Conservation (phyloP, 1,140 invertebrate genomes). For the Drosophila persimilis region DNA sequence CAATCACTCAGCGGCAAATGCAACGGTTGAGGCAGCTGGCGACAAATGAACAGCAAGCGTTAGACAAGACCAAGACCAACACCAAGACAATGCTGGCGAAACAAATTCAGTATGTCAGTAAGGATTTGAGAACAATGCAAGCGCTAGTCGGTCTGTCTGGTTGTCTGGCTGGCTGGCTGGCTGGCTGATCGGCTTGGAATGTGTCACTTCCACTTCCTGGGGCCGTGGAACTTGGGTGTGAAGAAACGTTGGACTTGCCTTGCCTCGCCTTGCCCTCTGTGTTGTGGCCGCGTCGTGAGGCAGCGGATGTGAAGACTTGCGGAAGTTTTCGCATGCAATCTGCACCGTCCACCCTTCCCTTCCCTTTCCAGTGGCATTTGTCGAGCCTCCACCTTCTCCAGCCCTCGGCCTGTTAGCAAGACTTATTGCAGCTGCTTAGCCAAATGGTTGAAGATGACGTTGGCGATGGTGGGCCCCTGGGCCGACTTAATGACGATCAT, state of each 20-base stretch:
- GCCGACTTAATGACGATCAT: slow-evolving; percentile 67
- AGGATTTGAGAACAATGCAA: slow-evolving; percentile 65
- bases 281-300: not conserved
- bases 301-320: slow-evolving; percentile 44
- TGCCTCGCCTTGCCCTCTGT: slow-evolving; percentile 15
- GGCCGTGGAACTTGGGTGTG: slow-evolving; percentile 31
- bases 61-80: slow-evolving; percentile 22
- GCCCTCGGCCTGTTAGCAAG: slow-evolving; percentile 45
- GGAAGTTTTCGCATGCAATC: slow-evolving; percentile 61
- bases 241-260: slow-evolving; percentile 4
- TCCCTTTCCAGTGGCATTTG: not conserved
- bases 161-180: not conserved
- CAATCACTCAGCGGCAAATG: slow-evolving; percentile 52
- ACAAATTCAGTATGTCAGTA: slow-evolving; percentile 71
- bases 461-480: slow-evolving; percentile 20
- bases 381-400: not conserved
- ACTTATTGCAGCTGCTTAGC: slow-evolving; percentile 66
- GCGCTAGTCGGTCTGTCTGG: slow-evolving; percentile 12
- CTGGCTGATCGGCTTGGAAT: slow-evolving; percentile 24
- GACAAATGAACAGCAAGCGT: slow-evolving; percentile 73
- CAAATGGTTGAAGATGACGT: slow-evolving; percentile 48
- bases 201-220: slow-evolving; percentile 68
- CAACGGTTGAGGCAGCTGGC: slow-evolving; percentile 29
- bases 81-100: slow-evolving; percentile 40
- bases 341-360: slow-evolving; percentile 1